Evolutionary conservation across 2,113 vertebrate genomes (phyloP).

Genomic region (Hypanus sabinus): DNA sequence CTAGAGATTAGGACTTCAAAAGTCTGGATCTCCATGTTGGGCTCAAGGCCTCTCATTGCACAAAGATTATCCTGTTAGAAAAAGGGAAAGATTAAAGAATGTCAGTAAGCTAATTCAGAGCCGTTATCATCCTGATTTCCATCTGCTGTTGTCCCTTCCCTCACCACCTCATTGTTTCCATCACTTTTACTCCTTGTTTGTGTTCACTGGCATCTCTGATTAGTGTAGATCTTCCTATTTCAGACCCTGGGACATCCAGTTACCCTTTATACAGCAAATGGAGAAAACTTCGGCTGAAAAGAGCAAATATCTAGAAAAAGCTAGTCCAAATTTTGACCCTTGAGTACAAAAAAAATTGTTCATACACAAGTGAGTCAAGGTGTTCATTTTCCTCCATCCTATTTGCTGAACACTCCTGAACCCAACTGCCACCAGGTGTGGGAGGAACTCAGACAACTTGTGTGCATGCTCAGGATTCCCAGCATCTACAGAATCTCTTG

Average conservation of each 20-base stretch:
- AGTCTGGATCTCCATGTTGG: slow-evolving; percentile 45
- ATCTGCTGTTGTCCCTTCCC: background rate
- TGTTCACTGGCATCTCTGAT: background rate
- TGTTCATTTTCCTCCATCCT: background rate
- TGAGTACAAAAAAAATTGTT: background rate
- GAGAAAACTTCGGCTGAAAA: background rate
- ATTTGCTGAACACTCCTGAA: background rate
- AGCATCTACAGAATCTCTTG: too few species aligned
- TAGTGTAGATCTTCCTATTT: background rate
- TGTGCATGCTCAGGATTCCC: too few species aligned
- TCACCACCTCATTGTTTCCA: background rate
- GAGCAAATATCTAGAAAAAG: background rate
- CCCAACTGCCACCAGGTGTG: background rate
- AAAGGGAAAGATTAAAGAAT: background rate
- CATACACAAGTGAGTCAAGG: background rate
- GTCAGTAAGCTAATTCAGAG: too few species aligned
- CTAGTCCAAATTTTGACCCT: background rate
- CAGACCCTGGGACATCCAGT: background rate
- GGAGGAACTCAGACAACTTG: too few species aligned
- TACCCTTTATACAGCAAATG: background rate
- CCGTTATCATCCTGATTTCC: background rate
- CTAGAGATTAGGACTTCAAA: slow-evolving; percentile 46
- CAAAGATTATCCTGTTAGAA: slow-evolving; percentile 48
- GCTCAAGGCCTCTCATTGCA: slow-evolving; percentile 44
- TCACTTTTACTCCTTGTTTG: background rate